These are phyloP conservation scores for Pinctada fucata DNA, from an alignment of 2,888 invertebrate species.

Conservation along the genomic window DNA sequence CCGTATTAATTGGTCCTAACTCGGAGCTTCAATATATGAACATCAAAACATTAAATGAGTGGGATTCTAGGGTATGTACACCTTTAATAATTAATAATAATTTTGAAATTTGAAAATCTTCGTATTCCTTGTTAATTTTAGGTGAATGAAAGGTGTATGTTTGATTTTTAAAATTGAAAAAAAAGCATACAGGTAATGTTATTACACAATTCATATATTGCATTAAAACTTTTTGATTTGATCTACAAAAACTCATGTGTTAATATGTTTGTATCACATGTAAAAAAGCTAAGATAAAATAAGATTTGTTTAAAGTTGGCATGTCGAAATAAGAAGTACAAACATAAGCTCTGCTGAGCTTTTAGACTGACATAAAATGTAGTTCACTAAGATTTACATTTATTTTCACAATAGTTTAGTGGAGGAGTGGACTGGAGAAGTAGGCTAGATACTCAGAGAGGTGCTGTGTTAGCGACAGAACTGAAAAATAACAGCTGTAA, in stretches of 20 bases:
- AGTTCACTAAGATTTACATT: no score
- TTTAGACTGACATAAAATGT: no score
- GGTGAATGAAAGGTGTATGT: background rate
- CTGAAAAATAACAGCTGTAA: constrained; percentile 99
- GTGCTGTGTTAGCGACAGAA: constrained; percentile 98
- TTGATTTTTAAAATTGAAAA: background rate
- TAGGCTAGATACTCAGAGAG: constrained; percentile 97
- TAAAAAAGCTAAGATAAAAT: no score
- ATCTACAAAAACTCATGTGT: no score
- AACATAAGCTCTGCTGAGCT: background rate
- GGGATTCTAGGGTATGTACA: constrained; percentile 90
- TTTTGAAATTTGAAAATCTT: background rate
- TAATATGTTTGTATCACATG: no score
- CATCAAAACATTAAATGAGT: constrained; percentile 98
- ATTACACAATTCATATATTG: no score
- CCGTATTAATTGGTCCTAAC: constrained; percentile 82
- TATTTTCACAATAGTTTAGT: constrained; percentile 80
- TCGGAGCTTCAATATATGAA: constrained; percentile 94
- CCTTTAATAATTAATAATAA: background rate
- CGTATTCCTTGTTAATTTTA: background rate
- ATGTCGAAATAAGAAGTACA: background rate
- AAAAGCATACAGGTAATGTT: background rate
- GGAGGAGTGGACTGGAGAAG: constrained; percentile 99
- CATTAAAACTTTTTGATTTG: no score
- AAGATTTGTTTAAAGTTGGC: no score